A percentile compares a stretch with the other conserved stretches of the same genome.
These are phyloP conservation scores for Heteromyza rotundicornis DNA, from an alignment of 2,888 invertebrate species.

Conservation along the genomic window DNA sequence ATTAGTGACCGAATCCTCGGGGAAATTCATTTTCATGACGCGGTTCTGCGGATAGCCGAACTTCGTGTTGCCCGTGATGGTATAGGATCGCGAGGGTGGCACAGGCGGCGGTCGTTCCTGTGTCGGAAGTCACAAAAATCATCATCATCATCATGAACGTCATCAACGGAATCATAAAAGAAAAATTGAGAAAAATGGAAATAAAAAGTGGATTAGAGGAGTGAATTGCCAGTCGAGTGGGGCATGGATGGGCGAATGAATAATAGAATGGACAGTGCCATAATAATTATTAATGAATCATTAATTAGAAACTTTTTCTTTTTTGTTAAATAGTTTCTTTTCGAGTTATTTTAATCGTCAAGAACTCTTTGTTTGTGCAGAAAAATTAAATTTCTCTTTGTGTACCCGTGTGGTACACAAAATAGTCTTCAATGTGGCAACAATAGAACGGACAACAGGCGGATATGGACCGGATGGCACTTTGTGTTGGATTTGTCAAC, in stretches of 20 bases:
- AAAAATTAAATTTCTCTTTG: too few species aligned
- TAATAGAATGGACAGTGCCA: too few species aligned
- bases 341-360: too few species aligned
- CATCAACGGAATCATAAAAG: slow-evolving; percentile 21
- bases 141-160: not conserved
- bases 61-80: slow-evolving; percentile 88
- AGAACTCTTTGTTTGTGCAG: too few species aligned
- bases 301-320: too few species aligned
- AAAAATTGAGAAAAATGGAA: slow-evolving; percentile 13
- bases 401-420: too few species aligned
- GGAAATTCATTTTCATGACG: slow-evolving; percentile 88
- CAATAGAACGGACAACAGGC: not conserved
- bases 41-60: slow-evolving; percentile 91
- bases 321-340: too few species aligned
- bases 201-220: too few species aligned
- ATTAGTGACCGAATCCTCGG: slow-evolving; percentile 65
- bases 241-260: too few species aligned
- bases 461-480: not conserved
- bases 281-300: too few species aligned
- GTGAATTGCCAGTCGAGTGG: too few species aligned
- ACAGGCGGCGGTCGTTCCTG: slow-evolving; percentile 91
- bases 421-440: not conserved
- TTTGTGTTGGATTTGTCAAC: too few species aligned
- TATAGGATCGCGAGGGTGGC: slow-evolving; percentile 88
- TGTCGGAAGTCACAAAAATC: not conserved